Percentiles rank a stretch among this genome's conserved stretches.
These are phyloP conservation scores for Cantharis flavilabris DNA, from an alignment of 2,888 invertebrate species.

Conservation along the genomic window DNA sequence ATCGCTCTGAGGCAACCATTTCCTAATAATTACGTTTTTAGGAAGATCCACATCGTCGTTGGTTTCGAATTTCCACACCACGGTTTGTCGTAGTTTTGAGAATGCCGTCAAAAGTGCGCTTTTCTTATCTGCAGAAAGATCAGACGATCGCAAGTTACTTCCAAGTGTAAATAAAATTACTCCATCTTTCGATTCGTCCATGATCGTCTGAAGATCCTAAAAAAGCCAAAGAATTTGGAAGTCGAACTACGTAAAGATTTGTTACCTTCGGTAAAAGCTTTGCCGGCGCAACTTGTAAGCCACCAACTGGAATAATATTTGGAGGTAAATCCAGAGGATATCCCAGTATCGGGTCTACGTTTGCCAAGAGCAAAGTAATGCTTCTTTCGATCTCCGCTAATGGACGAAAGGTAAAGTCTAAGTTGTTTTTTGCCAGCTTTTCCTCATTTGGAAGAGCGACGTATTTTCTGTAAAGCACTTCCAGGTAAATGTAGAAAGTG, in stretches of 20 bases:
- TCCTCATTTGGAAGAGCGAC: slow-evolving; percentile 28
- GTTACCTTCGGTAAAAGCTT: slow-evolving; percentile 41
- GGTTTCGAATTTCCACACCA: slow-evolving; percentile 49
- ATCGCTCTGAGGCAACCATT: slow-evolving; percentile 52
- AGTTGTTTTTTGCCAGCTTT: slow-evolving; percentile 32
- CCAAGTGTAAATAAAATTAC: slow-evolving; percentile 50
- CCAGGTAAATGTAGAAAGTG: slow-evolving; percentile 22
- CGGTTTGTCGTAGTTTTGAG: slow-evolving; percentile 43
- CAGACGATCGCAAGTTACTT: slow-evolving; percentile 40
- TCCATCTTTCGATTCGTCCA: slow-evolving; percentile 43
- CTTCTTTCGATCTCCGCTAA: slow-evolving; percentile 38
- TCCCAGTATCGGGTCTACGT: slow-evolving; percentile 43
- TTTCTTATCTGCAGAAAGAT: slow-evolving; percentile 31
- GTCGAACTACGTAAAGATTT: background rate
- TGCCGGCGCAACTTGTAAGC: slow-evolving; percentile 43
- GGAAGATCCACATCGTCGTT: slow-evolving; percentile 41
- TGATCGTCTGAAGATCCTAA: slow-evolving; percentile 22
- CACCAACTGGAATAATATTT: slow-evolving; percentile 50
- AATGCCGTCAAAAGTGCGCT: slow-evolving; percentile 42
- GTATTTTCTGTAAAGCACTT: slow-evolving; percentile 20
- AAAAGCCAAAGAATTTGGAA: background rate
- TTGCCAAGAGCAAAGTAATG: slow-evolving; percentile 43
- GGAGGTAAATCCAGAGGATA: slow-evolving; percentile 45
- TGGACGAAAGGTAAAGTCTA: slow-evolving; percentile 37
- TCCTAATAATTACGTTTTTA: slow-evolving; percentile 44